Conservation (phyloP, 2,113 vertebrate species). For the Sorex araneus region DNA sequence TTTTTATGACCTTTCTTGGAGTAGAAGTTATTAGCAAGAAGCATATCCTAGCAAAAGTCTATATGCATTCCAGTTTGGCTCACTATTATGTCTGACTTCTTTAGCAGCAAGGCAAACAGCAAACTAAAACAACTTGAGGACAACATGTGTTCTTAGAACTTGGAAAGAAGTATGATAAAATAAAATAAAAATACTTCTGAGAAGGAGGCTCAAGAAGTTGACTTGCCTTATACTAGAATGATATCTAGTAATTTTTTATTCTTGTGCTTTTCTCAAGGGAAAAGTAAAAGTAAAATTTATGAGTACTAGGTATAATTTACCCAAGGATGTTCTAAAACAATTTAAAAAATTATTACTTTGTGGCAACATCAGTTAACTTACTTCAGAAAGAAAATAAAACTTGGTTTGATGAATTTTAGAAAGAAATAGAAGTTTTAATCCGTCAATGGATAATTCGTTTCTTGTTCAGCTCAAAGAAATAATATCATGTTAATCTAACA, state of each 20-base stretch:
- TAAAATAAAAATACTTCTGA: slow-evolving; percentile 29
- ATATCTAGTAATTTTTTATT: slow-evolving; percentile 1
- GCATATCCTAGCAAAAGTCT: background rate
- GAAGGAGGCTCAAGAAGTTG: background rate
- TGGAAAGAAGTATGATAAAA: slow-evolving; percentile 52
- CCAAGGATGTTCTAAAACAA: slow-evolving; percentile 14
- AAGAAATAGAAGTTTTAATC: background rate
- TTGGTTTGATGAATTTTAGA: background rate
- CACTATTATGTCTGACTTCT: background rate
- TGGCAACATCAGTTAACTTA: background rate
- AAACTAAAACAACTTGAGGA: background rate
- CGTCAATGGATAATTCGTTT: background rate
- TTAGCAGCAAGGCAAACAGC: slow-evolving; percentile 19
- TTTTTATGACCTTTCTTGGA: slow-evolving; percentile 7
- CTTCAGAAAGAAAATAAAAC: slow-evolving; percentile 34
- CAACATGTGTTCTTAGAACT: slow-evolving; percentile 33
- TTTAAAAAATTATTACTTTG: background rate
- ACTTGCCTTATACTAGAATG: slow-evolving; percentile 16
- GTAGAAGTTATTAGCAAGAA: slow-evolving; percentile 20
- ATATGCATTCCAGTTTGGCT: background rate
- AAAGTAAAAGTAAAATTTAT: slow-evolving; percentile 47
- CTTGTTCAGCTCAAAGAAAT: background rate
- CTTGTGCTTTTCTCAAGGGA: slow-evolving; percentile 34
- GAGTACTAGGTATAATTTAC: slow-evolving; percentile 12
- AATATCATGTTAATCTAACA: background rate